Evolutionary conservation across 2,888 invertebrate genomes (phyloP).

Genomic region (Opisthograptis luteolata): DNA sequence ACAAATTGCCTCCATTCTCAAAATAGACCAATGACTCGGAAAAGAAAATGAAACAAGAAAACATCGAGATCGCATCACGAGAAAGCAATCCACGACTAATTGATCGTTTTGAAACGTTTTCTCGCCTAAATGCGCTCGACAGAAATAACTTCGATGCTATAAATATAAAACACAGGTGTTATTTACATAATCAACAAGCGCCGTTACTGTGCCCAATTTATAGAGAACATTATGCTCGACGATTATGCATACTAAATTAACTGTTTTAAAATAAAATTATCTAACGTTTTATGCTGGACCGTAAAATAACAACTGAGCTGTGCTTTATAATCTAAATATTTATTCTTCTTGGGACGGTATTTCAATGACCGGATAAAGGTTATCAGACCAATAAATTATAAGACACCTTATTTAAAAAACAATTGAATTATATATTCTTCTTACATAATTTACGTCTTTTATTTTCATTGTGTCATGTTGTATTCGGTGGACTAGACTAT

Average conservation of each 20-base stretch:
- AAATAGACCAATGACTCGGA: slow-evolving; percentile 70
- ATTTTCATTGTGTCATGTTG: too few species aligned
- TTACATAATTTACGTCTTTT: too few species aligned
- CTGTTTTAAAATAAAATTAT: slow-evolving; percentile 18
- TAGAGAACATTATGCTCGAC: slow-evolving; percentile 4
- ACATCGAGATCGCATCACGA: slow-evolving; percentile 56
- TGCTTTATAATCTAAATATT: too few species aligned
- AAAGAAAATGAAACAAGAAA: slow-evolving; percentile 61
- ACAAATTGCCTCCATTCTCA: slow-evolving; percentile 78
- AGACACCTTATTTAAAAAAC: too few species aligned
- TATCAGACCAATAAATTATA: too few species aligned
- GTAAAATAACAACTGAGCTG: slow-evolving; percentile 17
- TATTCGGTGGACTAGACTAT: too few species aligned
- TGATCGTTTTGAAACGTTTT: slow-evolving; percentile 50
- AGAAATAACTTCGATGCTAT: slow-evolving; percentile 15
- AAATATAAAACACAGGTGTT: slow-evolving; percentile 21
- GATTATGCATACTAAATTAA: slow-evolving; percentile 21
- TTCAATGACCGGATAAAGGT: too few species aligned
- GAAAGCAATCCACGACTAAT: slow-evolving; percentile 66
- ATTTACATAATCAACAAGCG: slow-evolving; percentile 22
- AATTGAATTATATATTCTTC: too few species aligned
- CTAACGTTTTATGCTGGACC: neutral
- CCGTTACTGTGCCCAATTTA: slow-evolving; percentile 18
- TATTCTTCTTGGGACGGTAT: too few species aligned
- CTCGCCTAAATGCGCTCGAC: slow-evolving; percentile 23